Conservation (phyloP, 2,888 invertebrate species). For the Spodoptera littoralis region DNA sequence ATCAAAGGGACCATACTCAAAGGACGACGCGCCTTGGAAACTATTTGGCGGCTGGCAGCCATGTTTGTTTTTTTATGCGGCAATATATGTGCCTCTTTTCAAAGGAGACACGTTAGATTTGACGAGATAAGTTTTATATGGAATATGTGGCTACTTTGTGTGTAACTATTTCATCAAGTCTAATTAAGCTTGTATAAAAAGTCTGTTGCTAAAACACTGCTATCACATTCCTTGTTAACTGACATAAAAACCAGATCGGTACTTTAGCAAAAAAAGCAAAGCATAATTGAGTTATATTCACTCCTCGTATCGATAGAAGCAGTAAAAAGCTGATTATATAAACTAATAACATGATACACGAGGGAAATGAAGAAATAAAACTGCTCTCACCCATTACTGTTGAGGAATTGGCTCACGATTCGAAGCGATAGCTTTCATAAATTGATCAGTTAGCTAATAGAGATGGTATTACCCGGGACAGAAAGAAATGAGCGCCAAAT, state of each 20-base stretch:
- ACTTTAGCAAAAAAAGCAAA: too few species aligned
- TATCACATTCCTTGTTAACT: too few species aligned
- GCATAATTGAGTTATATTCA: neutral
- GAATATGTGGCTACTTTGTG: too few species aligned
- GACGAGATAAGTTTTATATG: too few species aligned
- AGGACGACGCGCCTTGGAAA: constrained; percentile 29
- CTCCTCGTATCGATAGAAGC: neutral
- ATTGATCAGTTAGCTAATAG: constrained; percentile 48
- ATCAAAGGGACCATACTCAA: constrained; percentile 56
- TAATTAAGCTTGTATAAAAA: too few species aligned
- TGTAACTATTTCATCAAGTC: too few species aligned
- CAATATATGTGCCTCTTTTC: neutral
- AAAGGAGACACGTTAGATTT: neutral
- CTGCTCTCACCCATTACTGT: constrained; percentile 28
- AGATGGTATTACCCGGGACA: constrained; percentile 30
- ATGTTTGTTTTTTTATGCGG: constrained; percentile 5
- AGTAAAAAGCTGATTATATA: neutral
- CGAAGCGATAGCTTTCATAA: constrained; percentile 47
- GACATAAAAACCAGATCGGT: too few species aligned
- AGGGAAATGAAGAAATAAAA: constrained; percentile 37
- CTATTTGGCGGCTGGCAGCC: constrained; percentile 24
- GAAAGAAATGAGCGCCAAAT: constrained; percentile 39
- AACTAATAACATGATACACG: constrained; percentile 12
- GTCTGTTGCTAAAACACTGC: too few species aligned
- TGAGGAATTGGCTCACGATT: constrained; percentile 47